Evolutionary conservation across 2,113 vertebrate species (phyloP).

Genomic region (Carollia perspicillata): DNA sequence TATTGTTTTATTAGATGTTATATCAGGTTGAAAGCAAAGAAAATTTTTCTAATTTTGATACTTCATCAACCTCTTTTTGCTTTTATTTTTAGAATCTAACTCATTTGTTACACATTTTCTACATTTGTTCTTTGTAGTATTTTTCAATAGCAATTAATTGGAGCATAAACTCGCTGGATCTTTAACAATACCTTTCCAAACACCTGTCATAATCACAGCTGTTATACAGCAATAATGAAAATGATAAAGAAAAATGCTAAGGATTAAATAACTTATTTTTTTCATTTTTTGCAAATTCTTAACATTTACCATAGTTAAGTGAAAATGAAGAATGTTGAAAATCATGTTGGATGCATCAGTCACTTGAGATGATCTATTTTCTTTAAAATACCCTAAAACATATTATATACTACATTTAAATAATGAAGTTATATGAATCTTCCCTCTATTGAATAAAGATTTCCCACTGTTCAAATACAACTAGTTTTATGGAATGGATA

Average conservation of each 20-base stretch:
- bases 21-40: background rate
- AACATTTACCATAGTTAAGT: background rate
- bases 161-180: background rate
- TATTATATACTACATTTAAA: background rate
- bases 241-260: background rate
- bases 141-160: background rate
- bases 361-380: background rate
- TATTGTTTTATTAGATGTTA: background rate
- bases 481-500: background rate
- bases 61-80: background rate
- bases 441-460: background rate
- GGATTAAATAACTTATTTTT: background rate
- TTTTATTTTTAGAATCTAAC: background rate
- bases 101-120: background rate
- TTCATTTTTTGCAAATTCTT: background rate
- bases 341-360: background rate
- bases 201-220: background rate
- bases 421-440: background rate
- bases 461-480: background rate
- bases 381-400: background rate
- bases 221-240: background rate
- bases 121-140: background rate
- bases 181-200: background rate
- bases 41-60: background rate
- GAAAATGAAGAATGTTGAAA: background rate